These are phyloP conservation scores for Nyctalus aviator DNA, from an alignment of 2,797 vertebrate genomes.

Conservation along the genomic window DNA sequence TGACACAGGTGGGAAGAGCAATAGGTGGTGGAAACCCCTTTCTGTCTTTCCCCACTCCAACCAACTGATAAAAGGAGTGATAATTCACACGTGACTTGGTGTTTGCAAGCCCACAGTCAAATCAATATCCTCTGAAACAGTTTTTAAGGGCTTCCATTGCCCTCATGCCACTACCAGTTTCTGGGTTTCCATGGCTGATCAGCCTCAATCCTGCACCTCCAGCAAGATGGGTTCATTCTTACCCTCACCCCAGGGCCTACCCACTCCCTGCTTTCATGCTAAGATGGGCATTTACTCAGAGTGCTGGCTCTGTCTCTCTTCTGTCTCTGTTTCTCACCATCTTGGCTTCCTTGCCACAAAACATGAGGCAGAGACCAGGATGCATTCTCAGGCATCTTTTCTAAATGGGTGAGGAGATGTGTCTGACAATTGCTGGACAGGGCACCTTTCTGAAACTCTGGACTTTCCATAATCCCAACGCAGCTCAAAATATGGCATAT, in stretches of 20 bases:
- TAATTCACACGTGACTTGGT: not conserved
- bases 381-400: not conserved
- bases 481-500: not conserved
- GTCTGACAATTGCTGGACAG: not conserved
- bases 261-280: not conserved
- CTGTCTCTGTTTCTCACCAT: not conserved
- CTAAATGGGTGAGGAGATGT: not conserved
- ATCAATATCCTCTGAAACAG: not conserved
- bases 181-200: not conserved
- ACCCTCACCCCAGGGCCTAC: not conserved
- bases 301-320: not conserved
- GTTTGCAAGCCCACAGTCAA: not conserved
- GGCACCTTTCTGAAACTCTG: not conserved
- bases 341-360: not conserved
- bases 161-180: not conserved
- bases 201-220: not conserved
- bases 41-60: not conserved
- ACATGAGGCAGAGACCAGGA: not conserved
- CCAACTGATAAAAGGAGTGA: not conserved
- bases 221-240: not conserved
- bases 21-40: not conserved
- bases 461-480: not conserved
- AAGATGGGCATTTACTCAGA: not conserved
- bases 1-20: not conserved
- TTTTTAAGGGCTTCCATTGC: not conserved